These are phyloP conservation scores for Ciconia maguari DNA, from an alignment of 2,113 vertebrate species.

Conservation along the genomic window DNA sequence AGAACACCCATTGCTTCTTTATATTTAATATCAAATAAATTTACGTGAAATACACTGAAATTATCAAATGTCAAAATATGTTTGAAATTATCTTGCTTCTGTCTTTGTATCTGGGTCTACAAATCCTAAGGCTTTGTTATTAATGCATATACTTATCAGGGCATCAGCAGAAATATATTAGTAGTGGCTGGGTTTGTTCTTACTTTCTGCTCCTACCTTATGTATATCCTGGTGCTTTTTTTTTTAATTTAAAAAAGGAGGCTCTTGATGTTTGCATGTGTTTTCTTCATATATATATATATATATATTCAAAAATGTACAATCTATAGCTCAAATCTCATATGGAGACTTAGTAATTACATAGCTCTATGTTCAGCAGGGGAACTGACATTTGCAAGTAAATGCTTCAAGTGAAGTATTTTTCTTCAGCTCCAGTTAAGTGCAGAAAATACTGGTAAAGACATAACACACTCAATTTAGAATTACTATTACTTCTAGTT, in stretches of 20 bases:
- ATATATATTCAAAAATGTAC: neutral
- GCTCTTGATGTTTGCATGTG: neutral
- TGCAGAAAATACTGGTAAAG: neutral
- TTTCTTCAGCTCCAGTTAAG: neutral
- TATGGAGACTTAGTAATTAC: neutral
- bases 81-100: neutral
- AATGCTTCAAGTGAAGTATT: neutral
- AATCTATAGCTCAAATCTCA: neutral
- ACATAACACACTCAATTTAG: neutral
- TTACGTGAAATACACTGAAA: neutral
- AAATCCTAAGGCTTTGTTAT: neutral
- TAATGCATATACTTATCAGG: neutral
- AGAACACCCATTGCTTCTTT: neutral
- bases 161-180: neutral
- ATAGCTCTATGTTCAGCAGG: neutral
- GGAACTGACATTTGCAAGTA: neutral
- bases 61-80: neutral
- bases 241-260: neutral
- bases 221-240: neutral
- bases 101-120: neutral
- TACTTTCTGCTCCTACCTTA: neutral
- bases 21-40: neutral
- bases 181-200: neutral
- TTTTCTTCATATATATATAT: neutral
- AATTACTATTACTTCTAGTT: constrained; percentile 76